Evolutionary conservation across 2,797 vertebrate species (phyloP).

Genomic region (Ceryle rudis): DNA sequence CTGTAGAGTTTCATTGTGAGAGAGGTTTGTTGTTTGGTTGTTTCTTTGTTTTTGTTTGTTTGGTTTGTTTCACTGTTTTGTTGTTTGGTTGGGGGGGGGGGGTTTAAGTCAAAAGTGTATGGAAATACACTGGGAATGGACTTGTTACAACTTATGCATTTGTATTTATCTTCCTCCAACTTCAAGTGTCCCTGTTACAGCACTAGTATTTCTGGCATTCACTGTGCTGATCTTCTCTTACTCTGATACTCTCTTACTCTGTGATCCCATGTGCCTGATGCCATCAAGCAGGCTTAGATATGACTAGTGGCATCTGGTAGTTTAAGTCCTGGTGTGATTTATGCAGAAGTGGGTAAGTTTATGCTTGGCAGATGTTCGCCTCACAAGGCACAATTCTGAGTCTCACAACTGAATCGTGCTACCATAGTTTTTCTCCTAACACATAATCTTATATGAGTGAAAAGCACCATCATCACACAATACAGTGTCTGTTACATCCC

Average conservation of each 20-base stretch:
- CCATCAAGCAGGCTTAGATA: background rate
- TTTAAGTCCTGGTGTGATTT: background rate
- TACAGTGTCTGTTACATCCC: background rate
- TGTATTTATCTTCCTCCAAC: background rate
- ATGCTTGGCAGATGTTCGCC: background rate
- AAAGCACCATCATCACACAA: background rate
- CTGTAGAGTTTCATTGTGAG: background rate
- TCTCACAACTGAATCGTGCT: background rate
- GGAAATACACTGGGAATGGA: background rate
- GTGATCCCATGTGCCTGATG: background rate
- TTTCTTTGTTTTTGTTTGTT: background rate
- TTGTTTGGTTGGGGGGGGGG: background rate
- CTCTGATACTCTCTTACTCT: background rate
- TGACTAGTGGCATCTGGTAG: background rate
- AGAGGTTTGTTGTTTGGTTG: background rate
- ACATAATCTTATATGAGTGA: background rate
- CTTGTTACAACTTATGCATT: background rate
- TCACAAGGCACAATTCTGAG: background rate
- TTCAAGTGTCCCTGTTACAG: background rate
- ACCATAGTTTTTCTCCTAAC: background rate
- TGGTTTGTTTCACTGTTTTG: background rate
- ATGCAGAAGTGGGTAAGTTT: background rate
- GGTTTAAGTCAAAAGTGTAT: background rate
- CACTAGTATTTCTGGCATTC: background rate
- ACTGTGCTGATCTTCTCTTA: fast-evolving